Evolutionary conservation across 2,113 vertebrate species (phyloP), one percentile per base, ranked within the genome.

Genomic region (Poecile atricapillus): DNA sequence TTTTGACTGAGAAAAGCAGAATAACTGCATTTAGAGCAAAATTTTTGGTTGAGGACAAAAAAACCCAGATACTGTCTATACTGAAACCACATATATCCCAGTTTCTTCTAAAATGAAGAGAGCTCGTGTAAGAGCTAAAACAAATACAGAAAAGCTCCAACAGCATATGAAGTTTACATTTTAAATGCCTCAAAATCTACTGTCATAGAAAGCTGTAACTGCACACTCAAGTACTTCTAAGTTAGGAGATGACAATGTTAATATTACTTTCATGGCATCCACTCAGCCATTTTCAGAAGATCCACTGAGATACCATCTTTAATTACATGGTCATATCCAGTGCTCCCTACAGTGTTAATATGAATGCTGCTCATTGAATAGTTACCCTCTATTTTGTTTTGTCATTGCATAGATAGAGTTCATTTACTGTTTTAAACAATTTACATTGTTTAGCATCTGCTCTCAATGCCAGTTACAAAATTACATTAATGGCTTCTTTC

Each of bases 301-400:
- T 58, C 21, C 39, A 70, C 11, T 59, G 25, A 31, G 89, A 97
- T 94, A 95, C 21, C 35, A 89, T 95, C 91, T 95, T 94, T 95
- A 96, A 97, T 97, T 95, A 95, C 50, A 64, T 11, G n/a, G 44
- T 16, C 69, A 84, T 67, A 91, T 83, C 37, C n/a, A 76, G 44
- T 41, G 27, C 33, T 79, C 70, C 53, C 21, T 58, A 30, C 43
- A 73, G 14, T 15, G n/a, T 62, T 64, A 71, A 85, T 76, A 89
- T n/a, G 25, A 89, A 68, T 58, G 53, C 41, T 75, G 56, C 18
- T 74, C 21, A 37, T 22, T 77, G 50, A 94, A 94, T 44, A 62
- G 28, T 53, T 80, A 79, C 24, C 19, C 46, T 69, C 58, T 77
- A 67, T 85, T 92, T 93, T 65, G 30, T 78, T 93, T 94, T 90